Evolutionary conservation across 2,797 vertebrate genomes (phyloP).

Genomic region (Falco peregrinus): DNA sequence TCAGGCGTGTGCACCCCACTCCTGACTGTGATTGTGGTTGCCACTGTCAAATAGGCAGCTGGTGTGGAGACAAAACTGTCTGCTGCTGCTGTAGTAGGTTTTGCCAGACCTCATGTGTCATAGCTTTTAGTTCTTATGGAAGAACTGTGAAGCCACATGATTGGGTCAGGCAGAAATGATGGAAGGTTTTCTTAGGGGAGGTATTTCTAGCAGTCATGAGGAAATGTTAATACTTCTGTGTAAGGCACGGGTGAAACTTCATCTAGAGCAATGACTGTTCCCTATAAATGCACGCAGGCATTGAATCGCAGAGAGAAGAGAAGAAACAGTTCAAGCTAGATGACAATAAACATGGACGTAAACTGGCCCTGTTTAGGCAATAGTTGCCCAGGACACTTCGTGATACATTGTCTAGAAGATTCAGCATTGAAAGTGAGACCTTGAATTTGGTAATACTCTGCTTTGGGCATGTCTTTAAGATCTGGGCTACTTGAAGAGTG

Average conservation of each 20-base stretch:
- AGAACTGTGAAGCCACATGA: background rate
- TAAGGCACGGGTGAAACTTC: background rate
- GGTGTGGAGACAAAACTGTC: background rate
- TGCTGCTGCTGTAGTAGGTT: background rate
- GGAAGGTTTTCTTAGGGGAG: background rate
- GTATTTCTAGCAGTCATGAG: background rate
- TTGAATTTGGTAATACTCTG: background rate
- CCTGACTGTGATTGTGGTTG: background rate
- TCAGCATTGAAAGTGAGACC: background rate
- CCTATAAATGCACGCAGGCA: background rate
- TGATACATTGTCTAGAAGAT: background rate
- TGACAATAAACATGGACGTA: rapidly evolving
- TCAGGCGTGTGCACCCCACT: background rate
- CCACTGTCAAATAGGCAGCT: background rate
- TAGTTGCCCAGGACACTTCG: background rate
- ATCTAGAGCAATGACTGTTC: background rate
- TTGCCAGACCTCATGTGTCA: background rate
- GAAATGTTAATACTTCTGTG: background rate
- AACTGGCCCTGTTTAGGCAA: background rate
- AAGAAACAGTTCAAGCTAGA: background rate
- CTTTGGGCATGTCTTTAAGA: background rate
- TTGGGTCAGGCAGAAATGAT: background rate
- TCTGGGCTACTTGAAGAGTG: background rate
- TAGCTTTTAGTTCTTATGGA: background rate
- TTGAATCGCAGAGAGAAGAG: background rate